Evolutionary conservation across 2,113 vertebrate species (phyloP), one percentile per base, ranked within the genome.

Genomic region (Oncorhynchus tshawytscha): DNA sequence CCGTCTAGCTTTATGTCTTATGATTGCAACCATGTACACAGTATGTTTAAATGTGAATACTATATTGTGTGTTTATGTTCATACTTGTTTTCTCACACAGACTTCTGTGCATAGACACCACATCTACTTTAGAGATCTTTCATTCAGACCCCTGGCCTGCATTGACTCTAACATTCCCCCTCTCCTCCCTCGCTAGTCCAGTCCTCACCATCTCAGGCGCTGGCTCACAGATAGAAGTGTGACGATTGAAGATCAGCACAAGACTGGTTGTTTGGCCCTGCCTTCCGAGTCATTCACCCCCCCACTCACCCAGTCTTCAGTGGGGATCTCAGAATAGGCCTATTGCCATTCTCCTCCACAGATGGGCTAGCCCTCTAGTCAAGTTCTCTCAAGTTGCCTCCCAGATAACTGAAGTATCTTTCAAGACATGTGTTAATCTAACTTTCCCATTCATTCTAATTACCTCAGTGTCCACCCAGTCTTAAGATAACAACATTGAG

Each of bases 221-320:
- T 62, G 74, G 11, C 80, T 85, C 73, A 67, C 67, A 68, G 81
- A 18, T 69, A 80, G 51, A 24, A 15, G 80, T n/a, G 66, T 80
- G 51, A 24, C 9, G 74, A 77, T 81, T 79, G 84, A 78, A 79
- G 76, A 80, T 51, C 68, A 24, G 67, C 87, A 88, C 88, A 89
- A 89, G 86, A 86, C 76, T 24, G 68, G 78, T 89, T 88, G 82
- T 92, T 78, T 84, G 24, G 12, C 70, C 45, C 82, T 60, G 62
- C 54, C 39, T 60, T 59, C 64, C 39, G 29, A 76, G 70, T 87
- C 74, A 75, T 87, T 82, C 87, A 82, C 66, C 31, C 31, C 4
- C 29, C 4, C 25, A 12, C 16, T 5, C 27, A 3, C 66, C 29
- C 66, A 68, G 29, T 7, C 18, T 62, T 62, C n/a, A 39, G 31